phyloP scores from a whole-genome alignment of 2,797 vertebrate genomes.

The Lepilemur septentrionalis region DNA sequence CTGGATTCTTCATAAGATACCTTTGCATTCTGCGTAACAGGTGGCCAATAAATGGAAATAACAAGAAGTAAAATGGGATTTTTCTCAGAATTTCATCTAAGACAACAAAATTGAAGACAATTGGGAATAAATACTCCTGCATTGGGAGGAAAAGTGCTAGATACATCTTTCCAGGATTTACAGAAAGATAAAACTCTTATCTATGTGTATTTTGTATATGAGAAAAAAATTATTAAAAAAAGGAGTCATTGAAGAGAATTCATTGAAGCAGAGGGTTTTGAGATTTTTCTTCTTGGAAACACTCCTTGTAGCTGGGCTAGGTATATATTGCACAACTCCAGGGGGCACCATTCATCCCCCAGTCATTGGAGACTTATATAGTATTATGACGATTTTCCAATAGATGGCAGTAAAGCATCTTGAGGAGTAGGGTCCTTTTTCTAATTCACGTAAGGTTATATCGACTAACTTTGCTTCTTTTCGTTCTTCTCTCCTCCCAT shows the following conservation, averaged over 20 bases:
- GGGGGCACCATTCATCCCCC: not conserved
- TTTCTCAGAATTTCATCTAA: constrained; percentile 30
- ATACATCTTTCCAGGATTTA: not conserved
- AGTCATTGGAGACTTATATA: not conserved
- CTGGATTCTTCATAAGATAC: not conserved
- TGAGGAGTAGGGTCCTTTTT: not conserved
- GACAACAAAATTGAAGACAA: not conserved
- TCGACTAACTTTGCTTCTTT: not conserved
- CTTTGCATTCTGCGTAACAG: not conserved
- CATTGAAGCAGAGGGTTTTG: not conserved
- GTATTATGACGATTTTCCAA: constrained; percentile 20
- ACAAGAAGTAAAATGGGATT: not conserved
- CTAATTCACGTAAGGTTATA: not conserved
- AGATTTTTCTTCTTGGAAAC: not conserved
- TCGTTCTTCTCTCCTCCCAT: not conserved
- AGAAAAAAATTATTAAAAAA: not conserved
- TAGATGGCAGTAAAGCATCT: constrained; percentile 62
- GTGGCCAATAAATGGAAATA: not conserved
- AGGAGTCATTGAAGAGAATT: not conserved
- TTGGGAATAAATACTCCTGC: not conserved
- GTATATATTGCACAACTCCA: constrained; percentile 22
- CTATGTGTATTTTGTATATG: not conserved
- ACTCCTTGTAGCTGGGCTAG: not conserved
- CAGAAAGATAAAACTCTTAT: not conserved
- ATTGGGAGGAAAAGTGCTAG: not conserved